phyloP scores from a whole-genome alignment of 2,888 invertebrate species.

The Horisme vitalbata region DNA sequence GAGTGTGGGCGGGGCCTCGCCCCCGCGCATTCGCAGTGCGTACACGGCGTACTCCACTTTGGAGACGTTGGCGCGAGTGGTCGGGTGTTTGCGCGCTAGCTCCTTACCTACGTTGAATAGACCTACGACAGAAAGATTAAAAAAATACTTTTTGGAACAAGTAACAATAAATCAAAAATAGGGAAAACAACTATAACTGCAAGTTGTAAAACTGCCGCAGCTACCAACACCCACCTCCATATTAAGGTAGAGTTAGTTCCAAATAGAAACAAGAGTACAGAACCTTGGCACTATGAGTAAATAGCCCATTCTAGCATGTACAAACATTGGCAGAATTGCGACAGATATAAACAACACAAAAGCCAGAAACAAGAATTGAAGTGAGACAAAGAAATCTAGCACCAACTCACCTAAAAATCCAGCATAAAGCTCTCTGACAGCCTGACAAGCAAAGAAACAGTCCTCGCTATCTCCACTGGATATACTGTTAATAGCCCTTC shows the following conservation, averaged over 20 bases:
- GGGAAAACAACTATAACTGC: no score
- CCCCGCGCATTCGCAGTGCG: conserved; percentile 89
- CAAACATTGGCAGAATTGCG: no score
- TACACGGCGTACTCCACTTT: conserved; percentile 95
- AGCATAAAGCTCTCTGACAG: conserved; percentile 86
- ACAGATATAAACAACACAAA: no score
- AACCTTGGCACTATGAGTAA: no score
- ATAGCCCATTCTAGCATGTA: no score
- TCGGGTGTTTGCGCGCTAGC: conserved; percentile 86
- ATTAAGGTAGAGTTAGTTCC: no score
- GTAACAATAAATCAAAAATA: no score
- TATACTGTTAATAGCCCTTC: conserved; percentile 92
- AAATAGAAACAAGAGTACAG: no score
- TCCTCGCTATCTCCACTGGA: conserved; percentile 88
- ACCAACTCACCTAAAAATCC: conserved; percentile 81
- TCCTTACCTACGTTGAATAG: conserved; percentile 72
- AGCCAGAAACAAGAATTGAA: no score
- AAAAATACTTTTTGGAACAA: no score
- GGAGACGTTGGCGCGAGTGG: conserved; percentile 87
- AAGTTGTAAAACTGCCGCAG: no score
- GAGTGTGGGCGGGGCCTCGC: conserved; percentile 87
- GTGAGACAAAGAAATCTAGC: not conserved
- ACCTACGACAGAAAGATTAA: conserved; percentile 48
- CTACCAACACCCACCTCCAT: no score
- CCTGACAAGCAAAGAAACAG: conserved; percentile 87